Evolutionary conservation across 1,140 invertebrate species (phyloP).

Genomic region (Piezodorus guildinii): DNA sequence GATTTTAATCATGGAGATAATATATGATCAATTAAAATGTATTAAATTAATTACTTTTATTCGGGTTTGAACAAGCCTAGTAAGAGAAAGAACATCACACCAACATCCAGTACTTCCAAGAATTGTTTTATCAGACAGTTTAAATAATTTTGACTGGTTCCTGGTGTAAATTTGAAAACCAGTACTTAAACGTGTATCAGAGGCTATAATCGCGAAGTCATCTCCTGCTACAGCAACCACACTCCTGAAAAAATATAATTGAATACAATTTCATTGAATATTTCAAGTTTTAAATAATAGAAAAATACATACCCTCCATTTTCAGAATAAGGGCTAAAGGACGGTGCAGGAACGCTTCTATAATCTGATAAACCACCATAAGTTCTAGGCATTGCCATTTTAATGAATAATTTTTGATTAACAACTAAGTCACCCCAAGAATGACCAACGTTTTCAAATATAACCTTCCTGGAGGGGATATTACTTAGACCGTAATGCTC

Average conservation of each 20-base stretch:
- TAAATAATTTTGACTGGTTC: constrained; percentile 73
- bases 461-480: too few relatives aligned
- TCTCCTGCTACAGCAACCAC: constrained; percentile 87
- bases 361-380: constrained; percentile 15
- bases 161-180: constrained; percentile 84
- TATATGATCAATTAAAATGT: neutral
- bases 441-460: too few relatives aligned
- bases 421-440: too few relatives aligned
- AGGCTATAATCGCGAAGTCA: constrained; percentile 72
- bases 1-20: neutral
- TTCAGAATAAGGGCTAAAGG: constrained; percentile 28
- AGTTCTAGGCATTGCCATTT: too few relatives aligned
- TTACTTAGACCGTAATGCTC: neutral
- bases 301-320: constrained; percentile 29
- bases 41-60: constrained; percentile 53
- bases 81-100: constrained; percentile 92
- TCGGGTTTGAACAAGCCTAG: constrained; percentile 69
- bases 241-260: constrained; percentile 43
- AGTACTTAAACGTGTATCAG: constrained; percentile 85
- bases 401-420: too few relatives aligned
- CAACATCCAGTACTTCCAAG: constrained; percentile 88
- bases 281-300: neutral
- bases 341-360: neutral
- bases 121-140: constrained; percentile 68
- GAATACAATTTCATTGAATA: neutral